A percentile compares a stretch with the other conserved stretches of the same genome.
Conservation (phyloP, 2,113 vertebrate genomes). For the Calidris pygmaea region DNA sequence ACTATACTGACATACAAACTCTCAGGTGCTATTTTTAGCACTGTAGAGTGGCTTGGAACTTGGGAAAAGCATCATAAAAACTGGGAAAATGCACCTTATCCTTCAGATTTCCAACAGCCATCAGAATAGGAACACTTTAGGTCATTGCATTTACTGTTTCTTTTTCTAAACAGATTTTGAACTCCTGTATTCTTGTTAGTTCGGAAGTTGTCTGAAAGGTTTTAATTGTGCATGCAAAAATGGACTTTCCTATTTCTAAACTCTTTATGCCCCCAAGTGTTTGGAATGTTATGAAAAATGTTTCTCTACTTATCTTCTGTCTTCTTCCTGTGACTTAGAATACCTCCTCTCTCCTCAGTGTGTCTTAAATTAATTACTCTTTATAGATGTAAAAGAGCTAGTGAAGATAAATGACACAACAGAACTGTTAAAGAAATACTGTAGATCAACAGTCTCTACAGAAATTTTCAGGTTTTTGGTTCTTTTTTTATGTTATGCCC, state of each 20-base stretch:
- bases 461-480: fast-evolving
- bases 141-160: not conserved
- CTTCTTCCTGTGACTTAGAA: not conserved
- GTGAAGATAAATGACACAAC: not conserved
- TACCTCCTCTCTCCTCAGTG: not conserved
- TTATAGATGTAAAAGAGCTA: not conserved
- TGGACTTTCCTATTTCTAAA: not conserved
- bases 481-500: not conserved
- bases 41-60: not conserved
- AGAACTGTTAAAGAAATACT: not conserved
- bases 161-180: not conserved
- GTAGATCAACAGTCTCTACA: not conserved
- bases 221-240: not conserved
- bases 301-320: not conserved
- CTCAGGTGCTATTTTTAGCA: not conserved
- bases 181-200: not conserved
- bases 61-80: not conserved
- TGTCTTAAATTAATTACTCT: not conserved
- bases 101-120: not conserved
- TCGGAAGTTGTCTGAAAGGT: not conserved
- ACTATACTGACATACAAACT: not conserved
- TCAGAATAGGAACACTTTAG: not conserved
- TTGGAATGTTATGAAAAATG: not conserved
- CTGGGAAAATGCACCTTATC: not conserved
- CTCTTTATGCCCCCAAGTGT: not conserved